Percentiles rank a stretch among this genome's conserved stretches.
Conservation (phyloP, 2,797 vertebrate genomes). For the Clarias pachynema region DNA sequence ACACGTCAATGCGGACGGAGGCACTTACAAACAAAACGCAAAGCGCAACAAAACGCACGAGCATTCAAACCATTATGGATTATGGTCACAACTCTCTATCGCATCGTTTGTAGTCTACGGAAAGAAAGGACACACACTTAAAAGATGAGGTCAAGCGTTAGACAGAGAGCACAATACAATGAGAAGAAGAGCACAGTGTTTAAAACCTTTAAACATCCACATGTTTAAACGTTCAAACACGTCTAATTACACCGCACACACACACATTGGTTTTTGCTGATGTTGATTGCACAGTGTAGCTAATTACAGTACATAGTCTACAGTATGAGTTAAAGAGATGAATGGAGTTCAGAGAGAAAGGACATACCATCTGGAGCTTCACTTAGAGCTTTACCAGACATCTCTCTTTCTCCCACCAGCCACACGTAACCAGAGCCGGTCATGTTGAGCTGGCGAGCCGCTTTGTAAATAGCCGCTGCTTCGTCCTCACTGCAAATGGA, state of each 20-base stretch:
- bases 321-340: slow-evolving; percentile 9
- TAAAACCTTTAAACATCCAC: slow-evolving; percentile 77
- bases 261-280: slow-evolving; percentile 49
- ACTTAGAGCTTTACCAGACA: slow-evolving; percentile 91
- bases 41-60: slow-evolving; percentile 52
- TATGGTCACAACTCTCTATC: slow-evolving; percentile 60
- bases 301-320: slow-evolving; percentile 49
- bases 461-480: slow-evolving; percentile 89
- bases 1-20: slow-evolving; percentile 63
- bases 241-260: slow-evolving; percentile 43
- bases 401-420: slow-evolving; percentile 96
- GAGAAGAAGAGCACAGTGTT: slow-evolving; percentile 66
- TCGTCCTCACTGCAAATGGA: slow-evolving; percentile 87
- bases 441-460: slow-evolving; percentile 94
- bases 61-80: slow-evolving; percentile 60
- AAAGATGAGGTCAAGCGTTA: slow-evolving; percentile 79
- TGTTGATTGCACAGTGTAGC: slow-evolving; percentile 48
- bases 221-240: slow-evolving; percentile 80
- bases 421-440: slow-evolving; percentile 95
- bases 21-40: slow-evolving; percentile 61
- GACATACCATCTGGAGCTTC: slow-evolving; percentile 91
- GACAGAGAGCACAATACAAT: slow-evolving; percentile 74
- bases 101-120: slow-evolving; percentile 65
- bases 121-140: slow-evolving; percentile 76
- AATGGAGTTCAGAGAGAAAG: slow-evolving; percentile 25